Evolutionary conservation across 53 echinoderm and acorn worm species (phyloP).

Genomic region (Mesocentrotus franciscanus): DNA sequence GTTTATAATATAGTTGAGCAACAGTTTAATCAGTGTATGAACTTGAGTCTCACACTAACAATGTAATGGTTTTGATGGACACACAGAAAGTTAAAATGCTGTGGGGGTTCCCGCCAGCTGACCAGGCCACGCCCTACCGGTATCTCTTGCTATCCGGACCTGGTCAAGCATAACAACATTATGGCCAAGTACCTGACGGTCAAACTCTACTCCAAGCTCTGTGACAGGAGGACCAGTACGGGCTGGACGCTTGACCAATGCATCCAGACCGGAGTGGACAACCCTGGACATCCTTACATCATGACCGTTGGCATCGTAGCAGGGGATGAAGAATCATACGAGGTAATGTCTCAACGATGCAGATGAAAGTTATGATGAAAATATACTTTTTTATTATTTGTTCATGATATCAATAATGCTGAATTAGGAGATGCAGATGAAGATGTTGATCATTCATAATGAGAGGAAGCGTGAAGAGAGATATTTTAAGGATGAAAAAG

Average conservation of each 20-base stretch:
- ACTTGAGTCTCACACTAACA: neutral
- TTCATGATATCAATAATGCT: too few species aligned
- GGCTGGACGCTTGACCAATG: constrained; percentile 77
- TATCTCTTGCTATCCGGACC: constrained; percentile 77
- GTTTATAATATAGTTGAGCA: too few species aligned
- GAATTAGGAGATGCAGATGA: neutral
- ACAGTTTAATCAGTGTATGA: neutral
- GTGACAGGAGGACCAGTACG: constrained; percentile 72
- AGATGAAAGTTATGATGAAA: neutral
- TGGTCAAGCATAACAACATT: constrained; percentile 88
- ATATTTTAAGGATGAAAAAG: too few species aligned
- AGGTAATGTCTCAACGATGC: constrained; percentile 1
- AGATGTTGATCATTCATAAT: neutral
- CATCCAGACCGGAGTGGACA: constrained; percentile 90
- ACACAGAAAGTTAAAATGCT: constrained; percentile 21
- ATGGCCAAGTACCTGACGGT: constrained; percentile 84
- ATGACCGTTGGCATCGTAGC: constrained; percentile 89
- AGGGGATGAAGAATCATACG: constrained; percentile 86
- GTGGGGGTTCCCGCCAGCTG: constrained; percentile 34
- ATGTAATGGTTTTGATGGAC: neutral
- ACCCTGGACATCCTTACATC: constrained; percentile 92
- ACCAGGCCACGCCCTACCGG: constrained; percentile 58
- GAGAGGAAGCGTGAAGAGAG: too few species aligned
- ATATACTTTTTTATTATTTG: too few species aligned
- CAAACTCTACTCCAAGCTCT: constrained; percentile 79